Conservation (phyloP, 2,113 vertebrate species). For the Antechinus flavipes region DNA sequence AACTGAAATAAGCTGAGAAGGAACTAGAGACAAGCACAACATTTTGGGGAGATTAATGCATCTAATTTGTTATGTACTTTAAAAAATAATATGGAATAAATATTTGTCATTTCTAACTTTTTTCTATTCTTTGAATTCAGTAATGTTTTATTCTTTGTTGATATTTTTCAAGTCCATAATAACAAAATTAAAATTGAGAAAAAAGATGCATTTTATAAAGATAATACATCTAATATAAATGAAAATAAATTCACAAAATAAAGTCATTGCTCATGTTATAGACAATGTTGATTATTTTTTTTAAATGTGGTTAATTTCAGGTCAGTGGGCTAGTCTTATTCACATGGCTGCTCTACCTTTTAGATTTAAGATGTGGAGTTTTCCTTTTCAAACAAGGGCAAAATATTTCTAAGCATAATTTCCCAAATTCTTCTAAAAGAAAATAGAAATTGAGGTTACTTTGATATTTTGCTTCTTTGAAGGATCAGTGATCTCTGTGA, state of each 20-base stretch:
- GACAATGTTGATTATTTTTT: not conserved
- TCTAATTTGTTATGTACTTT: not conserved
- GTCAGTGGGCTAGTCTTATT: not conserved
- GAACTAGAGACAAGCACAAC: not conserved
- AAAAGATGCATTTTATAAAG: not conserved
- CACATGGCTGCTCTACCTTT: not conserved
- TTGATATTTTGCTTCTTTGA: not conserved
- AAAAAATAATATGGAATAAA: not conserved
- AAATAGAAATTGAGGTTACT: not conserved
- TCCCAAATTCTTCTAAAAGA: not conserved
- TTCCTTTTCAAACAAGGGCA: not conserved
- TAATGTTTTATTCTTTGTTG: not conserved
- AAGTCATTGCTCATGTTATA: not conserved
- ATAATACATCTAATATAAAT: not conserved
- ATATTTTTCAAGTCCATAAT: not conserved
- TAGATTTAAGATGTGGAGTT: not conserved
- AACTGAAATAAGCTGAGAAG: not conserved
- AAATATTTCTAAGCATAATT: not conserved
- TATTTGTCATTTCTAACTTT: not conserved
- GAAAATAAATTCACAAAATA: not conserved
- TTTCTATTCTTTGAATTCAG: not conserved
- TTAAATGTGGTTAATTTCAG: not conserved
- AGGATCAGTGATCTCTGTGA: not conserved
- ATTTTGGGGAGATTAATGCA: not conserved
- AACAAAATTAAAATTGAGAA: not conserved